Evolutionary conservation across 2,888 invertebrate species (phyloP).

Genomic region (Drosophila tripunctata): DNA sequence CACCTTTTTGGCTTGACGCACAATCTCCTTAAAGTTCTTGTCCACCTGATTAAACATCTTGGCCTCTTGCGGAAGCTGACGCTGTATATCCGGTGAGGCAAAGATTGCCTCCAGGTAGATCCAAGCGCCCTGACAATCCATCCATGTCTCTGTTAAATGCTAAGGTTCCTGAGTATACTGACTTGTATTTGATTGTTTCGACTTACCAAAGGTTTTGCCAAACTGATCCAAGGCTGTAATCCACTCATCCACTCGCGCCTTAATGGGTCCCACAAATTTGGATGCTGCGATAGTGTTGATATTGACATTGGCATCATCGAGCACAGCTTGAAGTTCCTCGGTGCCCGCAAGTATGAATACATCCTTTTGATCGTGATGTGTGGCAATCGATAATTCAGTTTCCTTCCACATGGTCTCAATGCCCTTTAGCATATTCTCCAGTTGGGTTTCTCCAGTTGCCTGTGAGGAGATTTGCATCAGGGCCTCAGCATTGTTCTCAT

Average conservation of each 20-base stretch:
- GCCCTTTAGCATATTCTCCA: constrained; percentile 92
- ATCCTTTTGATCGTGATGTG: constrained; percentile 93
- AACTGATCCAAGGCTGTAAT: constrained; percentile 89
- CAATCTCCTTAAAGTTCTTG: constrained; percentile 95
- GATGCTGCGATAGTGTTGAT: constrained; percentile 95
- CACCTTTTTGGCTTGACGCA: constrained; percentile 92
- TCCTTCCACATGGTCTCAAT: constrained; percentile 94
- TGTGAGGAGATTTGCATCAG: constrained; percentile 94
- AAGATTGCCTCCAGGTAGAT: constrained; percentile 97
- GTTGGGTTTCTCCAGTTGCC: constrained; percentile 93
- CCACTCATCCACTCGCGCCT: constrained; percentile 93
- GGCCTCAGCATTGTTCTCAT: constrained; percentile 86
- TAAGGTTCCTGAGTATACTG: not conserved
- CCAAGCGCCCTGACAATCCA: constrained; percentile 95
- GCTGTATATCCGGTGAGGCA: constrained; percentile 96
- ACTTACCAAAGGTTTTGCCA: constrained; percentile 89
- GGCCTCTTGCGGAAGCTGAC: constrained; percentile 95
- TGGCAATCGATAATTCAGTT: constrained; percentile 90
- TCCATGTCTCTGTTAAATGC: constrained; percentile 91
- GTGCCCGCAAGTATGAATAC: constrained; percentile 92
- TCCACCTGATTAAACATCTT: constrained; percentile 94
- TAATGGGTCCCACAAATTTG: constrained; percentile 93
- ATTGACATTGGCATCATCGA: constrained; percentile 95
- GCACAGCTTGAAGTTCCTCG: constrained; percentile 92
- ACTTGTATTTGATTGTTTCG: not conserved